phyloP scores from a whole-genome alignment of 2,888 invertebrate genomes.

The Diabrotica balteata region DNA sequence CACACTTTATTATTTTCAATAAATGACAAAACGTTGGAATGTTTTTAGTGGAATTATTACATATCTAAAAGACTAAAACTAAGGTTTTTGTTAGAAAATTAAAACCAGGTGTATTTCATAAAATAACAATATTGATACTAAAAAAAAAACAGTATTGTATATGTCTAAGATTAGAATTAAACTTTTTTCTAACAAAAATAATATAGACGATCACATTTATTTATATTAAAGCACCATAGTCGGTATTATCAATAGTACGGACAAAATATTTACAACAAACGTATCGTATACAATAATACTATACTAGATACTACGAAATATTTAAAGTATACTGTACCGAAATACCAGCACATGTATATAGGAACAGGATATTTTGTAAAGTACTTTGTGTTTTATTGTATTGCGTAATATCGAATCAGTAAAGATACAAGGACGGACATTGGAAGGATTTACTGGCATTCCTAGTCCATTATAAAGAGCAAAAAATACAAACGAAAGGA shows the following conservation, averaged over 20 bases:
- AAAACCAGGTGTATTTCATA: slow-evolving; percentile 8
- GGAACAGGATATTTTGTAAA: no score
- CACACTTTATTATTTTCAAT: slow-evolving; percentile 9
- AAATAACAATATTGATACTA: slow-evolving; percentile 19
- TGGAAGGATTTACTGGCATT: no score
- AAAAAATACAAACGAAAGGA: no score
- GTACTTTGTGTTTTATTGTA: no score
- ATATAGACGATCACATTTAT: slow-evolving; percentile 38
- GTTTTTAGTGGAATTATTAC: slow-evolving; percentile 14
- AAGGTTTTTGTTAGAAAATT: slow-evolving; percentile 6
- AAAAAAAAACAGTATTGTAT: slow-evolving; percentile 16
- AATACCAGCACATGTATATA: no score
- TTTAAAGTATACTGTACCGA: no score
- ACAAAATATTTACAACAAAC: slow-evolving; percentile 4
- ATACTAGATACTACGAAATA: no score
- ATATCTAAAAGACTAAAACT: background rate
- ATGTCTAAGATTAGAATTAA: slow-evolving; percentile 33
- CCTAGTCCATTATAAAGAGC: no score
- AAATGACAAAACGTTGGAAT: slow-evolving; percentile 16
- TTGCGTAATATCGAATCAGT: no score
- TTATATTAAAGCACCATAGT: slow-evolving; percentile 37
- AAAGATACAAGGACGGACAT: no score
- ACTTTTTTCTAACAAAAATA: slow-evolving; percentile 29
- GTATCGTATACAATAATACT: no score
- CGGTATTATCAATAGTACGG: slow-evolving; percentile 30